Evolutionary conservation across 53 echinoderm and acorn worm genomes (phyloP).

Genomic region (Stichopus horrens): DNA sequence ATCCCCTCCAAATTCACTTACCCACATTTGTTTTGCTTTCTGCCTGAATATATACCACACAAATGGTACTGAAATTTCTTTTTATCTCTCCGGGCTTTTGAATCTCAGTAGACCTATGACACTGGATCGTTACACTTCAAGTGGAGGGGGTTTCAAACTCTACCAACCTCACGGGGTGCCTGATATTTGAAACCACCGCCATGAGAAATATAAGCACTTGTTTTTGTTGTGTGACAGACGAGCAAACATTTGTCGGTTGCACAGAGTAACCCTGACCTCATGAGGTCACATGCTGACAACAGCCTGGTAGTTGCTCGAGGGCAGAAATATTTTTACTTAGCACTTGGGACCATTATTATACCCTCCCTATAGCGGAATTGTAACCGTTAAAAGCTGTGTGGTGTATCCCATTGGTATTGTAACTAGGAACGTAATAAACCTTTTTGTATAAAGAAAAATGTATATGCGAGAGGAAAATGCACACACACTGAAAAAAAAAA

Average conservation of each 20-base stretch:
- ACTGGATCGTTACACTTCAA: not conserved
- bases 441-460: too few species aligned
- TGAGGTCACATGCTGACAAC: not conserved
- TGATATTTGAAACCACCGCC: slow-evolving; percentile 23
- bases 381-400: too few species aligned
- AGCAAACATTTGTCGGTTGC: not conserved
- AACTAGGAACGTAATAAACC: too few species aligned
- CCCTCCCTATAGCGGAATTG: too few species aligned
- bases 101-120: not conserved
- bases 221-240: not conserved
- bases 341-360: not conserved
- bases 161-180: not conserved
- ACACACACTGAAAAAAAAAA: too few species aligned
- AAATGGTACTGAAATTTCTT: too few species aligned
- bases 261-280: slow-evolving; percentile 25
- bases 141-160: not conserved
- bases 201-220: not conserved
- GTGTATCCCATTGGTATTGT: too few species aligned
- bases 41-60: too few species aligned
- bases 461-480: too few species aligned
- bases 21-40: too few species aligned
- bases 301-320: not conserved
- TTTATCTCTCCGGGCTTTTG: not conserved
- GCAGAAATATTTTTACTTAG: not conserved
- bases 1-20: too few species aligned